These are phyloP conservation scores for Oreochromis niloticus DNA, from an alignment of 2,113 vertebrate species.

Conservation along the genomic window DNA sequence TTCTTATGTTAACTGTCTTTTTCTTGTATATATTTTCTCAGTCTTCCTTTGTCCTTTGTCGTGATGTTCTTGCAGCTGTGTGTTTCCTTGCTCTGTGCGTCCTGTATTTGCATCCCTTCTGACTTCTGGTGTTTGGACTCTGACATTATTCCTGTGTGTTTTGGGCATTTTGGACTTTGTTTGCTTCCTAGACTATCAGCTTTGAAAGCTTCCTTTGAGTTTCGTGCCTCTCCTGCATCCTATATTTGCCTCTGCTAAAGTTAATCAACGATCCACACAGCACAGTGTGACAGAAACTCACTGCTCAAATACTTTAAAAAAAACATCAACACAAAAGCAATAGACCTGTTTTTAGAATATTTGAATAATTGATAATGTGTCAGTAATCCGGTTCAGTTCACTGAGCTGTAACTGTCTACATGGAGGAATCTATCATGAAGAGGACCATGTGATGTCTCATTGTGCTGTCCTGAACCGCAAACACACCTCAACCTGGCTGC, in stretches of 20 bases:
- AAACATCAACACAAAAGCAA: not conserved
- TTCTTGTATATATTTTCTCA: not conserved
- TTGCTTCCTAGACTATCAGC: not conserved
- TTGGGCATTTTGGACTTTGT: not conserved
- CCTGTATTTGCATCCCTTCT: not conserved
- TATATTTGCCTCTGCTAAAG: not conserved
- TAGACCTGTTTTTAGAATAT: not conserved
- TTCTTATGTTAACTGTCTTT: not conserved
- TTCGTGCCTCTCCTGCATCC: fast-evolving
- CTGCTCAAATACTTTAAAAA: not conserved
- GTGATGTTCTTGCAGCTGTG: not conserved
- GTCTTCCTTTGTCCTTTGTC: not conserved
- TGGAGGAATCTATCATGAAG: not conserved
- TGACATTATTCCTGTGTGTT: not conserved
- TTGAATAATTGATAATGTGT: not conserved
- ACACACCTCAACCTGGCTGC: not conserved
- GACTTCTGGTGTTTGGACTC: not conserved
- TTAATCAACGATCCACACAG: not conserved
- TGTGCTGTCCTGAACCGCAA: not conserved
- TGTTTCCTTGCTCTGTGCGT: fast-evolving
- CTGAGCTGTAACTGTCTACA: not conserved
- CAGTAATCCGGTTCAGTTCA: not conserved
- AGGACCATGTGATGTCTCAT: not conserved
- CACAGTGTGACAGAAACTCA: not conserved
- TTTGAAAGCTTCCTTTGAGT: not conserved